phyloP scores from a whole-genome alignment of 2,888 invertebrate genomes.

The Argyra leucocephala region DNA sequence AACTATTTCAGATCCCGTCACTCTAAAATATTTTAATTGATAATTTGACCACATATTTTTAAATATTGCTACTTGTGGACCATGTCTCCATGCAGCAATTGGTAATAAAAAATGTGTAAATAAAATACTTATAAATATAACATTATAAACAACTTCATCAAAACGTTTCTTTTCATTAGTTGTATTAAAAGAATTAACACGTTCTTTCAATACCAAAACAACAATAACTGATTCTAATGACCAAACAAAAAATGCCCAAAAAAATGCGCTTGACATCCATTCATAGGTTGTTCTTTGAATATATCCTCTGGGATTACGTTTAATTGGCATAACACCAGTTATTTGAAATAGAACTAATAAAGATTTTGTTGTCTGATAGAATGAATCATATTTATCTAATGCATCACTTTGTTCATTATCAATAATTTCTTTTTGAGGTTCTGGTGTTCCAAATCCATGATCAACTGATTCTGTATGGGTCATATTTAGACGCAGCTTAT shows the following conservation, averaged over 20 bases:
- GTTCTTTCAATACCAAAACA: constrained; percentile 46
- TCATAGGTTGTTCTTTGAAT: constrained; percentile 49
- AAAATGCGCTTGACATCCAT: constrained; percentile 57
- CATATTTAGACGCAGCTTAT: constrained; percentile 33
- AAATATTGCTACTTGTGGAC: constrained; percentile 60
- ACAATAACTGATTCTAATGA: constrained; percentile 52
- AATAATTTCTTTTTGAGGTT: neutral
- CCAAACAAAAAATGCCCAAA: constrained; percentile 59
- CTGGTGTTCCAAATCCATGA: constrained; percentile 23
- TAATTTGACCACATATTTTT: constrained; percentile 73
- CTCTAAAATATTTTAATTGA: constrained; percentile 48
- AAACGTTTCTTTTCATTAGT: constrained; percentile 54
- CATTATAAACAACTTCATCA: constrained; percentile 65
- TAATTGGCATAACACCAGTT: constrained; percentile 68
- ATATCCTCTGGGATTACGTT: constrained; percentile 50
- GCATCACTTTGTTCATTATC: constrained; percentile 46
- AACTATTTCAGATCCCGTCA: constrained; percentile 51
- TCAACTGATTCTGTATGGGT: constrained; percentile 40
- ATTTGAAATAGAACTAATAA: constrained; percentile 61
- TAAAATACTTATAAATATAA: constrained; percentile 62
- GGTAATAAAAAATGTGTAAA: constrained; percentile 62
- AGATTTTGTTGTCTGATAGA: constrained; percentile 61
- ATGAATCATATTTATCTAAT: constrained; percentile 58
- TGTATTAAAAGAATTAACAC: constrained; percentile 48
- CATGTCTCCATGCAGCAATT: constrained; percentile 61